Conservation (phyloP, 37 sponge, comb jelly and placozoan species). For the Cladorhizidae sp. region DNA sequence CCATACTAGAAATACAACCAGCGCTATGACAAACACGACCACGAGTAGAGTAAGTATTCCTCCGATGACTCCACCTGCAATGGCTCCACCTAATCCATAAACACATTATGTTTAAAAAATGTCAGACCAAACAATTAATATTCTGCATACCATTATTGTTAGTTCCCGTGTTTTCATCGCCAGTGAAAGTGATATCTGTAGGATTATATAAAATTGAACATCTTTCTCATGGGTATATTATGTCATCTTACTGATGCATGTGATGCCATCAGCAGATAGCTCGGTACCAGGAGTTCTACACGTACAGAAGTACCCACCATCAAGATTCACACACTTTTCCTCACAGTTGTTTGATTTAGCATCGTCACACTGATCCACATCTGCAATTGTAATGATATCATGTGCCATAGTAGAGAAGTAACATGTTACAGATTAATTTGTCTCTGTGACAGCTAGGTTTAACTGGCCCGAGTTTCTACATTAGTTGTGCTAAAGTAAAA, state of each 20-base stretch:
- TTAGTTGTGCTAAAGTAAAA: too few relatives aligned
- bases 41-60: background rate
- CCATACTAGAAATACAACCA: background rate
- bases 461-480: too few relatives aligned
- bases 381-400: slow-evolving; percentile 5
- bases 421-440: too few relatives aligned
- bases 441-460: too few relatives aligned
- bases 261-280: slow-evolving; percentile 15
- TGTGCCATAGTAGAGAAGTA: too few relatives aligned
- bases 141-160: background rate
- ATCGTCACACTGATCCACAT: slow-evolving; percentile 39
- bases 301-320: slow-evolving; percentile 20
- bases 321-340: slow-evolving; percentile 21
- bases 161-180: background rate
- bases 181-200: background rate
- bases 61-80: slow-evolving; percentile 30
- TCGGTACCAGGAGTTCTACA: slow-evolving; percentile 22
- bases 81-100: background rate
- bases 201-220: too few relatives aligned
- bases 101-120: background rate
- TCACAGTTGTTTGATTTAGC: background rate
- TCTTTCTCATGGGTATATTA: background rate
- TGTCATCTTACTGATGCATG: slow-evolving; percentile 15
- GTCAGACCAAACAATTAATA: background rate
- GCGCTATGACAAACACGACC: slow-evolving; percentile 4